Percentiles rank a stretch among this genome's conserved stretches.
Evolutionary conservation across 2,113 vertebrate genomes (phyloP).

Genomic region (Urocynchramus pylzowi): DNA sequence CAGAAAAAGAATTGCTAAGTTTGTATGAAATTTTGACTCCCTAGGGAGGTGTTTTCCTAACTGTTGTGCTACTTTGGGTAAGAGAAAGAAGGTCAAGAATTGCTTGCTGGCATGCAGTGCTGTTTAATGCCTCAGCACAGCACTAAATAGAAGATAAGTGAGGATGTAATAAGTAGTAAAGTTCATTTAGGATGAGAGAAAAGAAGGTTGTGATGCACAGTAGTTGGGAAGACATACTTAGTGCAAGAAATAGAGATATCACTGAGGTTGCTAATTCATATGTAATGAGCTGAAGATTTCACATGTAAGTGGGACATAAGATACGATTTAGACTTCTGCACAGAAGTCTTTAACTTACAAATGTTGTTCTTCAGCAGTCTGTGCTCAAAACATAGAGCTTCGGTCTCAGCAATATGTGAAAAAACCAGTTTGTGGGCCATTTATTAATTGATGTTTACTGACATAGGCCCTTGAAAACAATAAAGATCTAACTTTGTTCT

Average conservation of each 20-base stretch:
- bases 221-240: background rate
- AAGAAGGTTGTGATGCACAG: background rate
- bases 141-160: background rate
- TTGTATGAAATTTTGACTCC: background rate
- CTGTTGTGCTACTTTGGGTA: background rate
- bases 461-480: background rate
- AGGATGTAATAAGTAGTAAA: background rate
- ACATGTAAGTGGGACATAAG: background rate
- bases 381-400: background rate
- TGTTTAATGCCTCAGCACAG: background rate
- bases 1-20: background rate
- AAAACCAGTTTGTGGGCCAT: background rate
- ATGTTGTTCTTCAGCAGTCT: background rate
- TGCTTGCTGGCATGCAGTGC: background rate
- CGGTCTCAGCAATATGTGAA: background rate
- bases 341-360: background rate
- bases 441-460: background rate
- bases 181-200: background rate
- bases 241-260: background rate
- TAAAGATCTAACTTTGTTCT: background rate
- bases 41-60: background rate
- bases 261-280: background rate
- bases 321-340: background rate
- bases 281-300: background rate
- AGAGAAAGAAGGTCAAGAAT: slow-evolving; percentile 26